Evolutionary conservation across 2,797 vertebrate genomes (phyloP), one percentile per base, ranked within the genome.

Genomic region (Melanotaenia maccullochi): DNA sequence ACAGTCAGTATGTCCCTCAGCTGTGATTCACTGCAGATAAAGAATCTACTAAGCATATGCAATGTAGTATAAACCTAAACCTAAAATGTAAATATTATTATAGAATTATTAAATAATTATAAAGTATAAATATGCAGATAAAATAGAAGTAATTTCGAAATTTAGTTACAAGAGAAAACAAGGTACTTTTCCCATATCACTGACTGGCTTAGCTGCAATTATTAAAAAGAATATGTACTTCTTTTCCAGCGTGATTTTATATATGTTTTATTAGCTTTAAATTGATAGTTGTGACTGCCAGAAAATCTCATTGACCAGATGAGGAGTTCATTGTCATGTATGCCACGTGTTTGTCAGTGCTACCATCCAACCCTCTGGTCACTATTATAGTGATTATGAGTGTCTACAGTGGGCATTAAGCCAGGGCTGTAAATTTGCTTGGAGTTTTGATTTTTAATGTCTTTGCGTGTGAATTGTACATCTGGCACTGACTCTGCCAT

Each of bases 371-470:
- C 32, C 42, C 22, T 55, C 65, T 78, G 66, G 62, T 78, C 65
- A 75, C 59, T 78, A 65, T 78, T 84, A 74, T 56, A 4, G 78
- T 76, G 83, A 86, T 84, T 87, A 84, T 9, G 47, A 79, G 55
- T 60, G 73, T 85, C 80, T 80, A 67, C 80, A 79, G 71, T 85
- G 65, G 75, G 65, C 79, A 83, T 75, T 75, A 75, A 79, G 54
- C 68, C 65, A 76, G 83, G 69, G 70, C 84, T 74, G 68, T 66
- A 89, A 81, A 86, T 89, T 84, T 83, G 87, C 68, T 75, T 67
- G 58, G 69, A 60, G 62, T 78, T 80, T 35, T 58, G 60, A 67
- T 76, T 64, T 82, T 71, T 75, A 8, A 70, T 85, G 71, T 61
- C 54, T 81, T 58, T 75, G 60, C 73, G 65, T 85, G 76, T 68